These are phyloP conservation scores for Neotoxoptera formosana DNA, from an alignment of 1,140 invertebrate genomes.

Conservation along the genomic window DNA sequence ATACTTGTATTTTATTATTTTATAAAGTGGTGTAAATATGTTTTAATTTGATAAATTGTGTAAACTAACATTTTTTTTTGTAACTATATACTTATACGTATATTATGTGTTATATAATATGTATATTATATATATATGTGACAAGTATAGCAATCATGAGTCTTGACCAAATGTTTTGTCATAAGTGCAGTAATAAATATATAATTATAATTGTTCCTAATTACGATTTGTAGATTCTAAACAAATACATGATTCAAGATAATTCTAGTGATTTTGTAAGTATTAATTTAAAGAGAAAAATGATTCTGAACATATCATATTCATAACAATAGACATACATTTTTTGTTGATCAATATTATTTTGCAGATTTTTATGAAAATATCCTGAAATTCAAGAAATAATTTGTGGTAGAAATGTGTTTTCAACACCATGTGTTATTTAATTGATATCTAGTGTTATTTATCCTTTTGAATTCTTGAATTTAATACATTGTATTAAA, in stretches of 20 bases:
- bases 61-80: conserved; percentile 55
- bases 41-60: conserved; percentile 54
- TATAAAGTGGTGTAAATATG: conserved; percentile 49
- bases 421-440: not conserved
- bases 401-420: not conserved
- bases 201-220: conserved; percentile 49
- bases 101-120: not conserved
- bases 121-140: conserved; percentile 41
- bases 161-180: conserved; percentile 49
- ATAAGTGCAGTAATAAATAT: conserved; percentile 46
- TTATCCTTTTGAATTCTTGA: not conserved
- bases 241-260: conserved; percentile 32
- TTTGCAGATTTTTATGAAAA: not conserved
- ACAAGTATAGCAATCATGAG: conserved; percentile 28
- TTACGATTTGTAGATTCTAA: conserved; percentile 46
- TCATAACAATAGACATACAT: not conserved
- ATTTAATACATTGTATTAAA: not conserved
- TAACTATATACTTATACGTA: not conserved
- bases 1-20: conserved; percentile 36
- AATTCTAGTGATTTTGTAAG: not conserved
- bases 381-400: not conserved
- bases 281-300: conserved; percentile 19
- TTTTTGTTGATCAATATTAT: conserved; percentile 6
- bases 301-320: not conserved
- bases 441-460: not conserved